Evolutionary conservation across 1,140 invertebrate species (phyloP).

Genomic region (Lucilia sericata): DNA sequence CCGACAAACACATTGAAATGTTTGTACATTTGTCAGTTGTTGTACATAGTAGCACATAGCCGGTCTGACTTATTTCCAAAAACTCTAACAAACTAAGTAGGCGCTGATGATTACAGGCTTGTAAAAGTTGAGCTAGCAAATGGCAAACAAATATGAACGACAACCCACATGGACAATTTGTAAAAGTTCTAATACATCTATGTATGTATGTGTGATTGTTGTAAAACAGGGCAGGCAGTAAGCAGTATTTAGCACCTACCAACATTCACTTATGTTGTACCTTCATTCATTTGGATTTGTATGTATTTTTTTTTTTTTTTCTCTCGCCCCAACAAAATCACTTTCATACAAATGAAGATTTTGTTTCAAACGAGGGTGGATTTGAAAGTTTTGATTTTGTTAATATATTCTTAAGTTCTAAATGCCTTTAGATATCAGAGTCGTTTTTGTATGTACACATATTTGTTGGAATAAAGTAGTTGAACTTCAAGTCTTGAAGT

Average conservation of each 20-base stretch:
- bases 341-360: too few species aligned
- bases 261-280: constrained; percentile 8
- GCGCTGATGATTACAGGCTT: background rate
- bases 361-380: too few species aligned
- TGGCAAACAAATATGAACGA: background rate
- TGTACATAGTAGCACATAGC: background rate
- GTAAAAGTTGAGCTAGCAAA: background rate
- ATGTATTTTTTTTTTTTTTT: too few species aligned
- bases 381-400: too few species aligned
- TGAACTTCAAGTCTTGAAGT: too few species aligned
- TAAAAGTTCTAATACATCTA: background rate
- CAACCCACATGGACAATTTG: constrained; percentile 22
- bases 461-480: too few species aligned
- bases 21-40: background rate
- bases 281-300: background rate
- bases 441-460: too few species aligned
- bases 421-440: too few species aligned
- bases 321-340: too few species aligned
- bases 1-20: constrained; percentile 24
- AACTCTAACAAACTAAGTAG: background rate
- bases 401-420: too few species aligned
- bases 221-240: background rate
- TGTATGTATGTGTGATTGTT: too few species aligned
- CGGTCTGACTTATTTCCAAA: too few species aligned
- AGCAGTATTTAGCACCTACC: background rate